Evolutionary conservation across 2,113 vertebrate genomes (phyloP).

Genomic region (Dunckerocampus dactyliophorus): DNA sequence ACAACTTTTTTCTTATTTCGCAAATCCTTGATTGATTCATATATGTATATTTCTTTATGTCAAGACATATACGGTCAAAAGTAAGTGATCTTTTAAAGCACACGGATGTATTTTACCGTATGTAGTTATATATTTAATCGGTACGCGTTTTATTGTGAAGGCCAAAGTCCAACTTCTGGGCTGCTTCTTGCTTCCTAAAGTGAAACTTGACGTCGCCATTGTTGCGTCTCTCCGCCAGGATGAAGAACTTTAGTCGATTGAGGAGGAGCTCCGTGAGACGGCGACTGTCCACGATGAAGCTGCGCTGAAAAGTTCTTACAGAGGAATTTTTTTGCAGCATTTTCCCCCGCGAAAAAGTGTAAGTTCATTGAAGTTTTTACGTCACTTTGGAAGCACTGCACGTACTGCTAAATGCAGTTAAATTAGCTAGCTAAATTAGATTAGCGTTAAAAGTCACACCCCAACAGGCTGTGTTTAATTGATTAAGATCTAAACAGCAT

Average conservation of each 20-base stretch:
- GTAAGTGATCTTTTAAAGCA: no score
- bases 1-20: no score
- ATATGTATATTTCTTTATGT: no score
- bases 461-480: no score
- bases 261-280: slow-evolving; percentile 28
- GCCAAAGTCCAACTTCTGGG: fast-evolving
- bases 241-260: background rate
- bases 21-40: no score
- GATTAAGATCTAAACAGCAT: no score
- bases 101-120: no score
- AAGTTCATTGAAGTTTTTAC: slow-evolving; percentile 33
- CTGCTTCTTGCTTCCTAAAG: fast-evolving
- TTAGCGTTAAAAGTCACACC: no score
- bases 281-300: slow-evolving; percentile 24
- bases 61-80: no score
- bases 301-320: slow-evolving; percentile 25
- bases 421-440: no score
- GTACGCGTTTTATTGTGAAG: slow-evolving; percentile 38
- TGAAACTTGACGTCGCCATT: slow-evolving; percentile 16
- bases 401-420: no score
- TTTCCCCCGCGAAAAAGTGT: slow-evolving; percentile 29
- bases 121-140: no score
- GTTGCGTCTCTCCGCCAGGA: background rate
- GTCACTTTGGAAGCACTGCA: background rate
- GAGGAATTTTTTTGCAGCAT: background rate